Percentiles rank a stretch among this genome's conserved stretches.
Evolutionary conservation across 2,113 vertebrate species (phyloP).

Genomic region (Pleuronectes platessa): DNA sequence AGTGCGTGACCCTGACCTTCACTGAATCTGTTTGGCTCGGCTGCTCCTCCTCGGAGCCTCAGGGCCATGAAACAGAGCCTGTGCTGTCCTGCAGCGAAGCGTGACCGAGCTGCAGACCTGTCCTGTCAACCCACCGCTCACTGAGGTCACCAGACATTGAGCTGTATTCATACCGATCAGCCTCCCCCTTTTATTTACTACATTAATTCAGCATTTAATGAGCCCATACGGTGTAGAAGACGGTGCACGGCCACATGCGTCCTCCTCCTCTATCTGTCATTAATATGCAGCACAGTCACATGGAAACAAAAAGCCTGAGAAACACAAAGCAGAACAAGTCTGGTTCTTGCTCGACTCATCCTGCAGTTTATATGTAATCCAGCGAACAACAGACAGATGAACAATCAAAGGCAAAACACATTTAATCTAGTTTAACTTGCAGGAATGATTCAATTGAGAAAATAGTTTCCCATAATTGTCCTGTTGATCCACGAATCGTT

Average conservation of each 20-base stretch:
- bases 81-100: constrained; percentile 27
- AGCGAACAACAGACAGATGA: too few relatives aligned
- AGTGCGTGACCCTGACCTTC: constrained; percentile 28
- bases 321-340: not conserved
- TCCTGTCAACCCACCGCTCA: not conserved
- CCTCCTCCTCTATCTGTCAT: too few relatives aligned
- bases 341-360: too few relatives aligned
- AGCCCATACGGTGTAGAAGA: not conserved
- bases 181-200: too few relatives aligned
- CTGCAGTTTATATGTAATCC: too few relatives aligned
- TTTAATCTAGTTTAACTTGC: too few relatives aligned
- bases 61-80: constrained; percentile 5
- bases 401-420: too few relatives aligned
- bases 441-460: too few relatives aligned
- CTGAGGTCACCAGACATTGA: not conserved
- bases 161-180: not conserved
- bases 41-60: constrained; percentile 18
- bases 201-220: not conserved
- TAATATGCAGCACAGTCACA: constrained; percentile 5
- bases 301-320: not conserved
- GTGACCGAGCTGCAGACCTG: not conserved
- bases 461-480: too few relatives aligned
- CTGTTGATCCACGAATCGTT: too few relatives aligned
- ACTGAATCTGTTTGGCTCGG: constrained; percentile 1
- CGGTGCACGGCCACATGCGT: not conserved